Evolutionary conservation across 1,140 invertebrate species (phyloP).

Genomic region (Lysiphlebus fabarum): DNA sequence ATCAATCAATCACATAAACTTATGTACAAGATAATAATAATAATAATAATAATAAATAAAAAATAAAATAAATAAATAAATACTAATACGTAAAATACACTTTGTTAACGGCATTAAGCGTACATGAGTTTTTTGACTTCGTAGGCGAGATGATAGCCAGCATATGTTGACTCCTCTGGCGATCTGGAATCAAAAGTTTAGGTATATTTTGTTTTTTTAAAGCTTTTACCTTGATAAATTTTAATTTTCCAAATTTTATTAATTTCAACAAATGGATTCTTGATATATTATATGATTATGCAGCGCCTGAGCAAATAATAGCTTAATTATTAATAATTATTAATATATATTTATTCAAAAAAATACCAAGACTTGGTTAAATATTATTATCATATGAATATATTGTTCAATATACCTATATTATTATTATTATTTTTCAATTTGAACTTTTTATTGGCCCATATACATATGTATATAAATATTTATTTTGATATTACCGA

Average conservation of each 20-base stretch:
- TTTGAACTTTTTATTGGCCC: not conserved
- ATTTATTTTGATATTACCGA: not conserved
- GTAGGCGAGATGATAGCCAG: constrained; percentile 97
- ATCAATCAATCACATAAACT: no score
- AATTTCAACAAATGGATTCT: no score
- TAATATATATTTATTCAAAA: no score
- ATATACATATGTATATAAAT: no score
- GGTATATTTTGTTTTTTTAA: constrained; percentile 41
- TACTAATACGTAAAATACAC: constrained; percentile 29
- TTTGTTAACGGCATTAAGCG: constrained; percentile 63
- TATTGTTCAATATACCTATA: not conserved
- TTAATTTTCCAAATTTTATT: not conserved
- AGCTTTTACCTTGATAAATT: constrained; percentile 13
- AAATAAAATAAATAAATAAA: constrained; percentile 22
- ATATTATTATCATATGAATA: not conserved
- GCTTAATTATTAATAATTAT: constrained; percentile 6
- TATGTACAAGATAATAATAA: no score
- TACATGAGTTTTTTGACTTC: constrained; percentile 99
- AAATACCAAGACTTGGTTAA: not conserved
- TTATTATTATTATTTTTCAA: constrained; percentile 4
- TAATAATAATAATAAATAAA: no score
- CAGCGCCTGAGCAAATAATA: constrained; percentile 5
- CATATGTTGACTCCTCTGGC: constrained; percentile 85
- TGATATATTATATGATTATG: no score
- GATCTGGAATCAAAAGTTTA: constrained; percentile 67